Evolutionary conservation across 2,113 vertebrate genomes (phyloP).

Genomic region (Catharus minimus): DNA sequence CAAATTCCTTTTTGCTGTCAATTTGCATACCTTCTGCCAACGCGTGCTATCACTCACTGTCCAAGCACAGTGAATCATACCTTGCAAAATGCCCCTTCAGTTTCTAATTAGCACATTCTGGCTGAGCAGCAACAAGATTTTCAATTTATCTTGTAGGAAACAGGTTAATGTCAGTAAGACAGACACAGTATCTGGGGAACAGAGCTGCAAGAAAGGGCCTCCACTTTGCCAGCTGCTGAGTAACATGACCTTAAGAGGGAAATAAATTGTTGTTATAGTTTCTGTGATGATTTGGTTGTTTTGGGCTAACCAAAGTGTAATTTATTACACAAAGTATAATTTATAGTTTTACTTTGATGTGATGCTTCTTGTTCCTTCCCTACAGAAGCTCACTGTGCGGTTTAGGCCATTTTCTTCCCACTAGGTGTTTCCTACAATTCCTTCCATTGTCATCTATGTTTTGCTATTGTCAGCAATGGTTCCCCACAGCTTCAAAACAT

Average conservation of each 20-base stretch:
- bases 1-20: conserved; percentile 46
- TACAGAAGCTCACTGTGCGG: background rate
- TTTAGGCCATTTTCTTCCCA: background rate
- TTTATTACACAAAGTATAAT: background rate
- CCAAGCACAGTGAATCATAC: conserved; percentile 38
- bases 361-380: background rate
- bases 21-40: conserved; percentile 34
- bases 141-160: background rate
- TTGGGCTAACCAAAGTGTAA: background rate
- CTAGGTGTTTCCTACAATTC: background rate
- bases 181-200: background rate
- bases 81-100: conserved; percentile 21
- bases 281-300: background rate
- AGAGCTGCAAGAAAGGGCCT: background rate
- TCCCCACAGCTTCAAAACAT: background rate
- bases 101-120: conserved; percentile 40
- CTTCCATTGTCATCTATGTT: background rate
- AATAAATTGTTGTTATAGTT: background rate
- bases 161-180: background rate
- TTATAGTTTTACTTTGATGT: background rate
- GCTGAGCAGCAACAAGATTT: background rate
- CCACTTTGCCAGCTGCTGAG: background rate
- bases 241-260: background rate
- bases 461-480: background rate
- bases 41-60: background rate